phyloP scores from a whole-genome alignment of 1,140 invertebrate species.

The Zaprionus africanus region DNA sequence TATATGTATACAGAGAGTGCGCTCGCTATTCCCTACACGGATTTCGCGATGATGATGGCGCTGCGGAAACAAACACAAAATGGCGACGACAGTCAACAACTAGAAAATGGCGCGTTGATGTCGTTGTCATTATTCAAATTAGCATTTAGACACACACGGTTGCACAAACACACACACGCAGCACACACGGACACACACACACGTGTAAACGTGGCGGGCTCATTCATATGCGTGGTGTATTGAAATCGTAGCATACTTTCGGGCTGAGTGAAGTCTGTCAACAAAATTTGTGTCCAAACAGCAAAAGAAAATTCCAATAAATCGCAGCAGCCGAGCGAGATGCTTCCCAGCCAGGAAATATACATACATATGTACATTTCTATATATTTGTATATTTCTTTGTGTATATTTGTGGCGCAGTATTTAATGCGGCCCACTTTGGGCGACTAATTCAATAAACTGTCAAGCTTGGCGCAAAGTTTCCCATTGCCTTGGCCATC shows the following conservation, averaged over 20 bases:
- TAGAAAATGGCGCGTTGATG: slow-evolving; percentile 78
- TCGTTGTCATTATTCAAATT: slow-evolving; percentile 82
- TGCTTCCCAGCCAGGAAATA: slow-evolving; percentile 13
- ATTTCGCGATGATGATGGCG: slow-evolving; percentile 52
- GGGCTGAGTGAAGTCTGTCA: slow-evolving; percentile 36
- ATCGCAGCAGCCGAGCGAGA: slow-evolving; percentile 54
- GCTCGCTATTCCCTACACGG: neutral
- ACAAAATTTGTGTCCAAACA: slow-evolving; percentile 43
- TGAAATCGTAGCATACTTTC: slow-evolving; percentile 64
- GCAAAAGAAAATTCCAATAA: slow-evolving; percentile 57
- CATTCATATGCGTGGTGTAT: slow-evolving; percentile 49
- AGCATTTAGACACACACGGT: slow-evolving; percentile 65
- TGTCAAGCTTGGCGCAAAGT: slow-evolving; percentile 17
- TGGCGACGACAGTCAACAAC: slow-evolving; percentile 53
- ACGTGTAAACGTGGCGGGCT: slow-evolving; percentile 18
- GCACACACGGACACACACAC: slow-evolving; percentile 11
- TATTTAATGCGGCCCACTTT: slow-evolving; percentile 34
- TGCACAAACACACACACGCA: slow-evolving; percentile 45
- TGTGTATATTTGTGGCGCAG: neutral
- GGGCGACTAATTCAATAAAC: slow-evolving; percentile 22
- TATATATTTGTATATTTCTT: neutral
- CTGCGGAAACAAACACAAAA: slow-evolving; percentile 61
- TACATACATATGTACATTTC: slow-evolving; percentile 10
- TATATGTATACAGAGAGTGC: slow-evolving; percentile 5
- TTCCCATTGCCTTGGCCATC: neutral